These are phyloP conservation scores for Sminthopsis crassicaudata DNA, from an alignment of 2,113 vertebrate species.

Conservation along the genomic window DNA sequence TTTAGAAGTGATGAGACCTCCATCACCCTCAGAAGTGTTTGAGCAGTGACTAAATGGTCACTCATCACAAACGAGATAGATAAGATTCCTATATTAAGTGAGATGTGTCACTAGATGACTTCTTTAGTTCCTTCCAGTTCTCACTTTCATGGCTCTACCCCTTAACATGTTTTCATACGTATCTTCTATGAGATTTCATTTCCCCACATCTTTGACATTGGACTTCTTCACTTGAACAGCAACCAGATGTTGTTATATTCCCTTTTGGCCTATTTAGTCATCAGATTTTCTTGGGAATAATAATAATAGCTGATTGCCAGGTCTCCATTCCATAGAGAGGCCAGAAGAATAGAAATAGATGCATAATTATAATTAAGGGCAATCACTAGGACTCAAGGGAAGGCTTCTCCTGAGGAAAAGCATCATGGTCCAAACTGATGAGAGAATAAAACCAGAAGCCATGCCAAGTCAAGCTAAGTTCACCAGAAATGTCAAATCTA, in stretches of 20 bases:
- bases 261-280: constrained; percentile 2
- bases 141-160: background rate
- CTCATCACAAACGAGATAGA: background rate
- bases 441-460: background rate
- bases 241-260: background rate
- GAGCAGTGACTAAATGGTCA: background rate
- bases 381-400: background rate
- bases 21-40: background rate
- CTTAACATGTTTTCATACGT: background rate
- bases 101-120: background rate
- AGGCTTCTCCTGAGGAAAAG: background rate
- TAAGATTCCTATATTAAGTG: background rate
- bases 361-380: background rate
- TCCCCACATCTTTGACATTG: background rate
- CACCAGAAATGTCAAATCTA: background rate
- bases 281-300: background rate
- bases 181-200: background rate
- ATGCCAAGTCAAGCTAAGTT: background rate
- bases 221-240: background rate
- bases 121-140: background rate
- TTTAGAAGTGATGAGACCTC: background rate
- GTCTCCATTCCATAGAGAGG: background rate
- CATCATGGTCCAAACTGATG: background rate
- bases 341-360: background rate
- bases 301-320: background rate